A percentile compares a stretch with the other conserved stretches of the same genome.
Conservation (phyloP, 1,140 invertebrate genomes). For the Drosophila littoralis region DNA sequence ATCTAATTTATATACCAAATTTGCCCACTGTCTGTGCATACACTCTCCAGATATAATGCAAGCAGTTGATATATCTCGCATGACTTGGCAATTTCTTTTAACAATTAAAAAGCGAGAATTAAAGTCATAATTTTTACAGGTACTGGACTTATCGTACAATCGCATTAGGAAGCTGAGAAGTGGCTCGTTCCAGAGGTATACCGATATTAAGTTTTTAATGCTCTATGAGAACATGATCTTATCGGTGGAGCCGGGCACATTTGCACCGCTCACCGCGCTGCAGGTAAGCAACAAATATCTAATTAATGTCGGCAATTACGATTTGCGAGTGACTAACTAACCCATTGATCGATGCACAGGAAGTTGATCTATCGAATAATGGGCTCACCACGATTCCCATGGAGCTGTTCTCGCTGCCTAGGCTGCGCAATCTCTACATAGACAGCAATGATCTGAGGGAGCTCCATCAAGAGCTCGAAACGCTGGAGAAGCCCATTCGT, state of each 20-base stretch:
- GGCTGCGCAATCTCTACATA: constrained; percentile 86
- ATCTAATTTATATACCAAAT: background rate
- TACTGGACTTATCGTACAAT: constrained; percentile 87
- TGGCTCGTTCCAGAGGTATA: constrained; percentile 86
- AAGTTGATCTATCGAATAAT: constrained; percentile 87
- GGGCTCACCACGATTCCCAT: constrained; percentile 86
- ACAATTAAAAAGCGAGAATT: background rate
- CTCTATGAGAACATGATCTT: constrained; percentile 87
- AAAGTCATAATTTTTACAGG: constrained; percentile 84
- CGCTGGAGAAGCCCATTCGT: constrained; percentile 85
- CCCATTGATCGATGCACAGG: constrained; percentile 67
- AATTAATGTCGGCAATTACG: constrained; percentile 51
- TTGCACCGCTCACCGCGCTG: constrained; percentile 85
- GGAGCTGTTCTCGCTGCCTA: constrained; percentile 86
- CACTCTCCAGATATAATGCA: background rate
- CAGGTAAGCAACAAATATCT: constrained; percentile 62
- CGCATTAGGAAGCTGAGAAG: constrained; percentile 86
- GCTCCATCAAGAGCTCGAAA: constrained; percentile 76
- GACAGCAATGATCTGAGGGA: constrained; percentile 86
- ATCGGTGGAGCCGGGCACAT: constrained; percentile 86
- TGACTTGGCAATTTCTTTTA: constrained; percentile 9
- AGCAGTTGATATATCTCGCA: background rate
- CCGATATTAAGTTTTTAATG: constrained; percentile 86
- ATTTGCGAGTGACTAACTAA: constrained; percentile 32
- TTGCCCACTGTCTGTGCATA: background rate